Conservation (phyloP, 2,797 vertebrate species). For the Tamandua tetradactyla region DNA sequence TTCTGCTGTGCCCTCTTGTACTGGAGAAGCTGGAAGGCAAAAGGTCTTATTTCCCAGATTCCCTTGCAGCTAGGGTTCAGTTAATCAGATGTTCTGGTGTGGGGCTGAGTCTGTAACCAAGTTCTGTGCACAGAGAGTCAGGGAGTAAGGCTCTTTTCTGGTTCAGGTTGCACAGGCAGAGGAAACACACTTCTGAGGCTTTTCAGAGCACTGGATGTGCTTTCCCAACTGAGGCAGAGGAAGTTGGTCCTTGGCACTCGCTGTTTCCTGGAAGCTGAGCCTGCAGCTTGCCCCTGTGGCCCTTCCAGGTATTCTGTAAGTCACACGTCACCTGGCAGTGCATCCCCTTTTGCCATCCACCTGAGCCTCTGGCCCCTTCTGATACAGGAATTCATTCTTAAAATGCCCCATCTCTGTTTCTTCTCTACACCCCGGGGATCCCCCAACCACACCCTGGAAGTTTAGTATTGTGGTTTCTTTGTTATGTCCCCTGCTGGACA, state of each 20-base stretch:
- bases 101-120: too few relatives aligned
- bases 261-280: neutral
- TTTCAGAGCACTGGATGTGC: too few relatives aligned
- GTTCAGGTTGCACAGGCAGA: neutral
- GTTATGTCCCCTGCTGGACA: neutral
- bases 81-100: accelerated
- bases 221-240: too few relatives aligned
- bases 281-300: neutral
- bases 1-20: neutral
- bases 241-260: accelerated
- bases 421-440: neutral
- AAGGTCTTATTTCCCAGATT: neutral
- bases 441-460: neutral
- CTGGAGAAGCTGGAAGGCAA: neutral
- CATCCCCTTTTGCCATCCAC: neutral
- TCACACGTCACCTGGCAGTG: accelerated
- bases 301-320: neutral
- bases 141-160: neutral
- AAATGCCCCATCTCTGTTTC: neutral
- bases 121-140: too few relatives aligned
- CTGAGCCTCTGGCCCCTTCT: too few relatives aligned
- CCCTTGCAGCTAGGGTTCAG: neutral
- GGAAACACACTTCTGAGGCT: too few relatives aligned
- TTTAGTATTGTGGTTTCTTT: neutral
- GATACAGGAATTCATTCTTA: neutral